These are phyloP conservation scores for Druon quercuslanigerum DNA, from an alignment of 1,140 invertebrate genomes.

Conservation along the genomic window DNA sequence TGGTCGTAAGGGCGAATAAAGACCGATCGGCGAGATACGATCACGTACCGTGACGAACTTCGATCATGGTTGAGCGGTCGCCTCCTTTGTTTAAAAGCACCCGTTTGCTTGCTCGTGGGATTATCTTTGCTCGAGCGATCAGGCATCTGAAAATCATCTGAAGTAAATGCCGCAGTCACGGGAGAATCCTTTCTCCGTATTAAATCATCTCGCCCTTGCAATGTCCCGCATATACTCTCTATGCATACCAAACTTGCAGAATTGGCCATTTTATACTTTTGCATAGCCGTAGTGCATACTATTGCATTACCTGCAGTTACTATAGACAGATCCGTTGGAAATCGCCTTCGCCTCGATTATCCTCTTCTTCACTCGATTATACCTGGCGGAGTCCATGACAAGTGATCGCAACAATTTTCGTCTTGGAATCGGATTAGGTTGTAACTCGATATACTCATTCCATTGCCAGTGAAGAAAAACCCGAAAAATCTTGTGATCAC, in stretches of 20 bases:
- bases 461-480: too few species aligned
- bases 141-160: constrained; percentile 57
- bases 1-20: constrained; percentile 47
- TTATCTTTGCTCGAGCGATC: constrained; percentile 64
- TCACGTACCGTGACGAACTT: constrained; percentile 65
- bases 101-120: constrained; percentile 62
- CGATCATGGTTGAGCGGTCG: constrained; percentile 68
- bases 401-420: too few species aligned
- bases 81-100: constrained; percentile 69
- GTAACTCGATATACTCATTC: too few species aligned
- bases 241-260: not conserved
- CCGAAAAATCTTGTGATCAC: not conserved
- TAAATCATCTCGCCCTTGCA: constrained; percentile 17
- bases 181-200: constrained; percentile 29
- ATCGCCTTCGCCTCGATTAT: not conserved
- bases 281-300: not conserved
- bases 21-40: constrained; percentile 56
- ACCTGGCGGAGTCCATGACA: not conserved
- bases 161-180: constrained; percentile 32
- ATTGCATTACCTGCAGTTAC: not conserved
- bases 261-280: not conserved
- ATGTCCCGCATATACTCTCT: constrained; percentile 12
- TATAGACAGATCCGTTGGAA: constrained; percentile 1
- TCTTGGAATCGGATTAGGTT: too few species aligned
- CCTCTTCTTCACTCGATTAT: constrained; percentile 22